Evolutionary conservation across 2,888 invertebrate genomes (phyloP), one percentile per base, ranked within the genome.

Genomic region (Cerceris ruficornis): DNA sequence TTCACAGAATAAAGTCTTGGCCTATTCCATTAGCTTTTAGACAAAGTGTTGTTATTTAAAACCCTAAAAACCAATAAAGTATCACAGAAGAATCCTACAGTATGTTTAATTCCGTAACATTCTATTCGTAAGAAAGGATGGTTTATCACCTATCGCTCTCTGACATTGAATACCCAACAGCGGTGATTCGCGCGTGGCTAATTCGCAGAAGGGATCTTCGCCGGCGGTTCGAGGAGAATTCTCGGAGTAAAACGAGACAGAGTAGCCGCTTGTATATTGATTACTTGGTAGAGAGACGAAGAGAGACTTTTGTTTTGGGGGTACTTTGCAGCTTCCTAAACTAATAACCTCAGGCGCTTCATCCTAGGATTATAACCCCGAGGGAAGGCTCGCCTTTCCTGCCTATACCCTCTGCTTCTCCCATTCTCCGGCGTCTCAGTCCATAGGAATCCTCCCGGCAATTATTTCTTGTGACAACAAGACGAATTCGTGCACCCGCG

Each of bases 291-390:
- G 87, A 82, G 83, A 66, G 80, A 80, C 75, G 77, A 82, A 79
- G 86, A 81, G 85, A 87, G 28, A 28, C 2, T 87, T 88, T 87
- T 87, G 87, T 87, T 88, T 86, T 88, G 69, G 28, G 73, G 86
- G 86, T 87, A 88, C 88, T 88, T 88, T 84, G 81, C 87, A 87
- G 88, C 88, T 89, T 90, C 90, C 89, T 90, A 88, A 89, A 88
- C 90, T 88, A 90, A 90, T 90, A 90, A 90, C 89, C 89, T 75
- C 84, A 72, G 85, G 88, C 88, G 83, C 77, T 84, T 87, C 85
- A 84, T 87, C 85, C 75, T 72, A 68, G 76, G 77, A 81, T 87
- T 83, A 86, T 84, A 84, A 86, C 80, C 84, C 77, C 74, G 54
- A 54, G 84, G 86, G 84, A 85, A 62, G 80, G 50, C 50, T 70